A percentile compares a stretch with the other conserved stretches of the same genome.
Conservation (phyloP, 2,888 invertebrate species). For the Gandaritis pyraliata region DNA sequence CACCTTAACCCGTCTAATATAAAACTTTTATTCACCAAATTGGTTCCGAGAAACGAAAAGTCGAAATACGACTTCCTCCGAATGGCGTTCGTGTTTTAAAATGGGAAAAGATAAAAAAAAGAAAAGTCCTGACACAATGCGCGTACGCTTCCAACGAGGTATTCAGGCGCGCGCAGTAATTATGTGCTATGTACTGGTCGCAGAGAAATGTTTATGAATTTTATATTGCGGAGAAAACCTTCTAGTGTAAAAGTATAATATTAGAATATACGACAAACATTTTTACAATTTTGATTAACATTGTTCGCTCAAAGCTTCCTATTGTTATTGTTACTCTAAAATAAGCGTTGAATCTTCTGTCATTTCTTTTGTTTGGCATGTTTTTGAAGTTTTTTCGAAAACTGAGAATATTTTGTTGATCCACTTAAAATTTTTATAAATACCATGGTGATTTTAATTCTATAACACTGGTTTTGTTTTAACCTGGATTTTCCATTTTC, state of each 20-base stretch:
- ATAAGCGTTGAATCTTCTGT: no score
- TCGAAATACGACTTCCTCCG: conserved; percentile 72
- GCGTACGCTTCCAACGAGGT: conserved; percentile 68
- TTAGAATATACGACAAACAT: neutral
- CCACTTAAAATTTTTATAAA: no score
- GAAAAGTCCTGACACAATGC: conserved; percentile 69
- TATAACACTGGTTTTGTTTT: no score
- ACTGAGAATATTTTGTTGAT: no score
- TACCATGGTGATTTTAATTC: no score
- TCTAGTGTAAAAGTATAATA: neutral
- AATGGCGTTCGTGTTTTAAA: conserved; percentile 59
- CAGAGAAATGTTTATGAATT: conserved; percentile 45
- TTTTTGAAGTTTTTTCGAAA: no score
- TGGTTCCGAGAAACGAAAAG: conserved; percentile 67
- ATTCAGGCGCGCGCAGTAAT: conserved; percentile 67
- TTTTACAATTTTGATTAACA: neutral
- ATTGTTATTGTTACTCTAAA: no score
- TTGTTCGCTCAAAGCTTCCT: no score
- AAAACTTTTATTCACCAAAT: conserved; percentile 73
- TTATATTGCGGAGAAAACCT: conserved; percentile 2
- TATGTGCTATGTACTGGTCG: conserved; percentile 64
- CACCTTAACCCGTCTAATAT: conserved; percentile 43
- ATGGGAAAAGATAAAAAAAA: conserved; percentile 69
- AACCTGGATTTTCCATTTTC: no score
- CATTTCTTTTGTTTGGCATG: no score